These are phyloP conservation scores for Eucriotettix oculatus DNA, from an alignment of 2,888 invertebrate genomes.

Conservation along the genomic window DNA sequence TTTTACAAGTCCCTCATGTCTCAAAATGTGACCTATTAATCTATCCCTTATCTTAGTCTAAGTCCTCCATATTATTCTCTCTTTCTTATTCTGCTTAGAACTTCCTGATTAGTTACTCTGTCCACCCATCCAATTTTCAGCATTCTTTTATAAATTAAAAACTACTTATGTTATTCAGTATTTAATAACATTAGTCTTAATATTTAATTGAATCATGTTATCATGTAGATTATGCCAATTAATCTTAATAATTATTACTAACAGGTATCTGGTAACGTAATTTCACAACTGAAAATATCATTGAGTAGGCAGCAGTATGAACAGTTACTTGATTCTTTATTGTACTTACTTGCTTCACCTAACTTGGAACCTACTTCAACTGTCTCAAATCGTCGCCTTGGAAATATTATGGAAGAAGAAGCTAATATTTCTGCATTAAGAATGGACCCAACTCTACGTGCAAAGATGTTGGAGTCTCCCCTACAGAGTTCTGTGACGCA, in stretches of 20 bases:
- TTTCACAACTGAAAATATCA: slow-evolving; percentile 71
- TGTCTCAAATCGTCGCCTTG: slow-evolving; percentile 17
- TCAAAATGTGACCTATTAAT: too few species aligned
- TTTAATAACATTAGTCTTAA: too few species aligned
- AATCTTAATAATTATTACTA: neutral
- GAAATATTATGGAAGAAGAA: slow-evolving; percentile 29
- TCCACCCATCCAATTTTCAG: too few species aligned
- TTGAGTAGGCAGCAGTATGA: slow-evolving; percentile 77
- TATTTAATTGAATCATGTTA: too few species aligned
- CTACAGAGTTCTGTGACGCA: neutral
- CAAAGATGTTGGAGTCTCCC: slow-evolving; percentile 28
- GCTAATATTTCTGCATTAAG: slow-evolving; percentile 32
- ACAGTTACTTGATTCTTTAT: slow-evolving; percentile 61
- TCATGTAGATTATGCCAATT: too few species aligned
- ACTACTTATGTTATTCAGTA: too few species aligned
- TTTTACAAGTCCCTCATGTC: too few species aligned
- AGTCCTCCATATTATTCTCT: too few species aligned
- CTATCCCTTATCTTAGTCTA: too few species aligned
- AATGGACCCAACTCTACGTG: slow-evolving; percentile 45
- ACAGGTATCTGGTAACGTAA: slow-evolving; percentile 57
- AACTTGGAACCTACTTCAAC: slow-evolving; percentile 21
- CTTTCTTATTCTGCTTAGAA: too few species aligned
- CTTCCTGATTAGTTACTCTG: too few species aligned
- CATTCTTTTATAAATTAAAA: too few species aligned
- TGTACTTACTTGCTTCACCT: slow-evolving; percentile 23